phyloP scores from a whole-genome alignment of 2,888 invertebrate genomes.

The Cremastinae sp. region DNA sequence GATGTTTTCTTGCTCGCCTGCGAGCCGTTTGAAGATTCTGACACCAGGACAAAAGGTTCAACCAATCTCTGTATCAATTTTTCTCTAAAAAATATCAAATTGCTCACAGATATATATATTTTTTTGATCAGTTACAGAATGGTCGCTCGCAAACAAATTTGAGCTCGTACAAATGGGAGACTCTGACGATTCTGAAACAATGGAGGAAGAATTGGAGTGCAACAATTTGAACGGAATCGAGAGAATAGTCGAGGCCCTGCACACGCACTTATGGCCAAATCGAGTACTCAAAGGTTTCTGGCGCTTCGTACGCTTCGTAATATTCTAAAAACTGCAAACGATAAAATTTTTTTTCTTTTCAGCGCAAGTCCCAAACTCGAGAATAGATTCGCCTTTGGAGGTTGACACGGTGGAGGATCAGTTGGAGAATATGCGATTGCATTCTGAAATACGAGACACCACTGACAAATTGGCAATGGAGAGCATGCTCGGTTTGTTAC shows the following conservation, averaged over 20 bases:
- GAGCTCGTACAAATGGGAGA: slow-evolving; percentile 85
- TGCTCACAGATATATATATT: not conserved
- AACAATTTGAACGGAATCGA: slow-evolving; percentile 85
- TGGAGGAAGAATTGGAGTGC: slow-evolving; percentile 80
- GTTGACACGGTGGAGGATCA: slow-evolving; percentile 73
- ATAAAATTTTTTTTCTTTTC: slow-evolving; percentile 11
- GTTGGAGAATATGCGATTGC: slow-evolving; percentile 72
- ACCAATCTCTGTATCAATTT: not conserved
- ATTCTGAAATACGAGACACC: slow-evolving; percentile 61
- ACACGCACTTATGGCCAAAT: slow-evolving; percentile 88
- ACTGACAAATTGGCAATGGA: slow-evolving; percentile 73
- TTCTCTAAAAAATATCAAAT: not conserved
- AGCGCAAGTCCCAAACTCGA: slow-evolving; percentile 54
- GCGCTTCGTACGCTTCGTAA: not conserved
- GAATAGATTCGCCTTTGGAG: slow-evolving; percentile 63
- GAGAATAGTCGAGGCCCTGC: slow-evolving; percentile 86
- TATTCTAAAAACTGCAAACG: too few relatives aligned
- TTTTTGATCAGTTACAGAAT: slow-evolving; percentile 81
- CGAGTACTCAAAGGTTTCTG: slow-evolving; percentile 83
- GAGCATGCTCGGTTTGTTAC: slow-evolving; percentile 72
- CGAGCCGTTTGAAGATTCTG: slow-evolving; percentile 76
- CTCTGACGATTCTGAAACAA: slow-evolving; percentile 76
- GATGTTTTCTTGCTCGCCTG: slow-evolving; percentile 75
- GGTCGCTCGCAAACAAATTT: slow-evolving; percentile 86
- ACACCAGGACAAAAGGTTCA: slow-evolving; percentile 26